Conservation (phyloP, 2,113 vertebrate species). For the Takifugu flavidus region DNA sequence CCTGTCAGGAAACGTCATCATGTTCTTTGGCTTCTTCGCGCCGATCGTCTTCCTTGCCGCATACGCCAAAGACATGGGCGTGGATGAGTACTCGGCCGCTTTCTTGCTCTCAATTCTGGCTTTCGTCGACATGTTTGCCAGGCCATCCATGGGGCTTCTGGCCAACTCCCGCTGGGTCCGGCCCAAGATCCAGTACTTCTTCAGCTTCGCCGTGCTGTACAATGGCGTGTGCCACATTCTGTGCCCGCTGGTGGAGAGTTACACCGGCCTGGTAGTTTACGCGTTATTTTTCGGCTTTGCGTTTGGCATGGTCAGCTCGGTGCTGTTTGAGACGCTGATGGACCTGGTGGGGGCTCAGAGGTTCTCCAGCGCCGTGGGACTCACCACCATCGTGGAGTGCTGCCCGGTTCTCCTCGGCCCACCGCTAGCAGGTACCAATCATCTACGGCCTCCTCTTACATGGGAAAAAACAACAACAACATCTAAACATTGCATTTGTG, state of each 20-base stretch:
- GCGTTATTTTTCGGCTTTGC: constrained; percentile 92
- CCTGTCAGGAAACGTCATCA: constrained; percentile 92
- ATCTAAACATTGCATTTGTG: not conserved
- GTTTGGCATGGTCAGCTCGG: constrained; percentile 94
- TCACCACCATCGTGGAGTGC: constrained; percentile 92
- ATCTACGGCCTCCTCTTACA: not conserved
- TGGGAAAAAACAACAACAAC: too few species aligned
- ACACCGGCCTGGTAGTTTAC: constrained; percentile 87
- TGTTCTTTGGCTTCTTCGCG: constrained; percentile 96
- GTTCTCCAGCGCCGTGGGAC: constrained; percentile 95
- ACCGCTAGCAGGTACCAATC: constrained; percentile 87
- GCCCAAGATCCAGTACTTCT: constrained; percentile 95
- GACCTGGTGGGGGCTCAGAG: constrained; percentile 89
- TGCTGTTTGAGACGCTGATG: constrained; percentile 96
- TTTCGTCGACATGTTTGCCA: constrained; percentile 94
- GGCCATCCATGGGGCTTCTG: constrained; percentile 87
- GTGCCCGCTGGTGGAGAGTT: constrained; percentile 83
- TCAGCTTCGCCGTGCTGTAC: constrained; percentile 89
- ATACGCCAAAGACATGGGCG: constrained; percentile 90
- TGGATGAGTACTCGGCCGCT: constrained; percentile 91
- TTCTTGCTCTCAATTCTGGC: constrained; percentile 92
- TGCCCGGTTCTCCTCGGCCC: constrained; percentile 92
- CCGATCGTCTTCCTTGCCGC: constrained; percentile 93
- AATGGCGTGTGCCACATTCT: constrained; percentile 90
- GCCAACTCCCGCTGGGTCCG: constrained; percentile 87